These are phyloP conservation scores for Idaea aversata DNA, from an alignment of 2,888 invertebrate species.

Conservation along the genomic window DNA sequence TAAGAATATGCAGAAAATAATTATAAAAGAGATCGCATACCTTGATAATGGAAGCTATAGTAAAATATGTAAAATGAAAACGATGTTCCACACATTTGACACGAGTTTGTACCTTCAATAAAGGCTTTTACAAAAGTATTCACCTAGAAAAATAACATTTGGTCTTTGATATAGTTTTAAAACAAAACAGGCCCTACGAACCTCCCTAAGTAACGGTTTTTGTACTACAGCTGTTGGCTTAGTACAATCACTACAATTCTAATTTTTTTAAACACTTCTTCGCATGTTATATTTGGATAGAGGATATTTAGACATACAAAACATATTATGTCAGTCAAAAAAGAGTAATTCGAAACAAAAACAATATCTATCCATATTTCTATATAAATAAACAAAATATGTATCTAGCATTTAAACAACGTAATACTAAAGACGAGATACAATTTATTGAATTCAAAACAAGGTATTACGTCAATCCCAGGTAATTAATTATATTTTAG, in stretches of 20 bases:
- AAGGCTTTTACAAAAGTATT: no score
- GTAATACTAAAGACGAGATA: conserved; percentile 23
- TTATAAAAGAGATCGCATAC: conserved; percentile 56
- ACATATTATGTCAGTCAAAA: no score
- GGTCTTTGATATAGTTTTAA: neutral
- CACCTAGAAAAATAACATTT: no score
- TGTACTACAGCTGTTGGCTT: no score
- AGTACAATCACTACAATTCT: no score
- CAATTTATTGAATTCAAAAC: conserved; percentile 13
- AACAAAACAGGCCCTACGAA: no score
- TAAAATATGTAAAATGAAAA: conserved; percentile 38
- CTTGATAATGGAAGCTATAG: conserved; percentile 50
- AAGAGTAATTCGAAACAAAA: no score
- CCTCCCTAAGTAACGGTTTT: no score
- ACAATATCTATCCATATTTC: neutral
- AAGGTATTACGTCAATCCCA: neutral
- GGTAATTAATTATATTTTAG: neutral
- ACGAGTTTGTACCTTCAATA: neutral
- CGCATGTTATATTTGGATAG: no score
- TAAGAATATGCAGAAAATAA: conserved; percentile 53
- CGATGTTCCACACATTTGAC: neutral
- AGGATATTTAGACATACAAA: no score
- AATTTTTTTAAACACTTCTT: no score
- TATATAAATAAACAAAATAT: neutral
- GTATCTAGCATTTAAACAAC: neutral